Evolutionary conservation across 1,140 invertebrate genomes (phyloP), one percentile per base, ranked within the genome.

Genomic region (Bicyclus anynana): DNA sequence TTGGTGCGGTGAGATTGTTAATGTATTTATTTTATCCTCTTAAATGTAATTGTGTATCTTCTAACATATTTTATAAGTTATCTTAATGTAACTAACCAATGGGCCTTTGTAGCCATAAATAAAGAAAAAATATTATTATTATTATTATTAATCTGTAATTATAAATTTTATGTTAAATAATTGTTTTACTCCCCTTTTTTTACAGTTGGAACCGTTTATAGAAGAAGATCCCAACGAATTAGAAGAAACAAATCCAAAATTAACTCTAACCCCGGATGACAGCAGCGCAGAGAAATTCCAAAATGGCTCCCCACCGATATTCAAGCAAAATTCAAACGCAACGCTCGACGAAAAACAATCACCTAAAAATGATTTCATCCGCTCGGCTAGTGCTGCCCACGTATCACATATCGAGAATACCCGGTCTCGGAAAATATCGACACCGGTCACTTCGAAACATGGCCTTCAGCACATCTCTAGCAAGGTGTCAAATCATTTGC

Each of bases 371-470:
- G 84, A 90, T 38, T 91, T 91, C 62, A 82, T 80, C 0, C 62
- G 90, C 17, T 91, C 90, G 26, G 90, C 86, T 2, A 91, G 91
- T 6, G 90, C 90, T 2, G 89, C 79, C 0, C 87, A 89, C 37
- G 89, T 91, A 55, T 72, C 81, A 14, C 71, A 74, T 9, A 37
- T 53, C 13, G 84, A 88, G 5, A 68, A 68, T 12, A 60, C 29
- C 1, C 69, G 84, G 49, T 59, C 50, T 1, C 70, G 86, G n/a
- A 89, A 88, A 59, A 77, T 84, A 6, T 85, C 85, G 0, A 84
- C 84, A 5, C 79, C 83, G 0, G 70, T 53, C 0, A 53, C 67
- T 0, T 84, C 84, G 0, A 82, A 73, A 67, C 74, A 83, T 10
- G 77, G 77, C 4, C 16, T 84, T 1, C 82, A 80, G 26, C 62